These are phyloP conservation scores for Perca flavescens DNA, from an alignment of 2,113 vertebrate species.

Conservation along the genomic window DNA sequence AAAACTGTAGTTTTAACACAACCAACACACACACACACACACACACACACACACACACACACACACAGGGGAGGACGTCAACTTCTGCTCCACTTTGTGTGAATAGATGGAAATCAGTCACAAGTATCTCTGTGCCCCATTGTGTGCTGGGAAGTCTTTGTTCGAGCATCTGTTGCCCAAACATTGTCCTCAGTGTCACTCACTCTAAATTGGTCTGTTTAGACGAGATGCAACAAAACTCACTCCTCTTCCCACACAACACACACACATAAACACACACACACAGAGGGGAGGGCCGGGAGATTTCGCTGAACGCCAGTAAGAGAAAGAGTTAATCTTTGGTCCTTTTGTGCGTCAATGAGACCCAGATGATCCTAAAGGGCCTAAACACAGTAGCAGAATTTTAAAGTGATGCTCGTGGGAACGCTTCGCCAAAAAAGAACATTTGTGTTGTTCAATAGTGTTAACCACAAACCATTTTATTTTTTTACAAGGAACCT, in stretches of 20 bases:
- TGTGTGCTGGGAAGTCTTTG: conserved; percentile 71
- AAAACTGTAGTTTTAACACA: neutral
- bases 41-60: conserved; percentile 59
- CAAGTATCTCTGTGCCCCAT: conserved; percentile 71
- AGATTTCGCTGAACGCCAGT: conserved; percentile 44
- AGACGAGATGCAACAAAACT: conserved; percentile 65
- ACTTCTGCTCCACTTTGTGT: conserved; percentile 80
- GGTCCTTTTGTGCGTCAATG: conserved; percentile 58
- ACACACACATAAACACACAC: conserved; percentile 25
- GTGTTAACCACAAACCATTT: neutral
- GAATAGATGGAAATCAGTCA: conserved; percentile 78
- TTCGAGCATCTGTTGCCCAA: conserved; percentile 80
- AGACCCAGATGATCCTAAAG: conserved; percentile 60
- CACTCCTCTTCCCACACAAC: conserved; percentile 57
- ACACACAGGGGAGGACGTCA: conserved; percentile 59
- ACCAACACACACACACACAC: conserved; percentile 39
- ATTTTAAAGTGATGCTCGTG: conserved; percentile 41
- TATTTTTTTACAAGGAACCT: neutral
- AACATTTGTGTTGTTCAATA: neutral
- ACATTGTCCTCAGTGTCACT: conserved; percentile 75
- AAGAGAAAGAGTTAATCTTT: conserved; percentile 69
- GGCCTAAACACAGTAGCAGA: neutral
- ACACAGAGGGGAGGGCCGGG: conserved; percentile 42
- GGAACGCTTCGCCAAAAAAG: conserved; percentile 8
- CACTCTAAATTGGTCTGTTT: conserved; percentile 67